Evolutionary conservation across 2,113 vertebrate genomes (phyloP).

Genomic region (Danionella cerebrum): DNA sequence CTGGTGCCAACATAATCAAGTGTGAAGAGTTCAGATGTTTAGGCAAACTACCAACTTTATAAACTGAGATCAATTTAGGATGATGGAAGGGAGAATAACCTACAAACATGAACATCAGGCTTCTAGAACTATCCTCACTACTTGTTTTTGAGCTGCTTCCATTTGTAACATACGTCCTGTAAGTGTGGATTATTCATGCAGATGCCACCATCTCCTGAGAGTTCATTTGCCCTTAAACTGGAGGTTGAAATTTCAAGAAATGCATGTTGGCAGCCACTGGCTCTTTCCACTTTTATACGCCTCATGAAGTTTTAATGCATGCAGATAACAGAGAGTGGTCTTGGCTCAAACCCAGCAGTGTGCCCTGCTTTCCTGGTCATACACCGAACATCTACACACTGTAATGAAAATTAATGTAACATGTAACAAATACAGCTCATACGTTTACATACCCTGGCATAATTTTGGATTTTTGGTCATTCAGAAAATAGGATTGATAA

Average conservation of each 20-base stretch:
- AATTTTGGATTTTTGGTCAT: no score
- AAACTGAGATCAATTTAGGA: no score
- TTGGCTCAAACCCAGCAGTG: slow-evolving; percentile 44
- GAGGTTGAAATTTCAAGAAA: neutral
- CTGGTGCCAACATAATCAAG: no score
- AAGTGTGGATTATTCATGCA: slow-evolving; percentile 4
- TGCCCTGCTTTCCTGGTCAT: neutral
- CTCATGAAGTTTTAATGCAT: slow-evolving; percentile 60
- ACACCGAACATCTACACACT: slow-evolving; percentile 11
- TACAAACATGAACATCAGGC: no score
- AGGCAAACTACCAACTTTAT: no score
- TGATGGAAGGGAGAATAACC: no score
- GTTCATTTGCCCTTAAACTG: neutral
- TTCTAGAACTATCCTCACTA: neutral
- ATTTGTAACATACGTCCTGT: slow-evolving; percentile 2
- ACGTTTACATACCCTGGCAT: no score
- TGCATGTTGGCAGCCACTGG: slow-evolving; percentile 50
- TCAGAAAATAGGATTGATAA: no score
- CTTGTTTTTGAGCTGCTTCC: neutral
- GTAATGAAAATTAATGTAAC: no score
- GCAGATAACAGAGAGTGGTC: slow-evolving; percentile 52
- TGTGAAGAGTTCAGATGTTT: no score
- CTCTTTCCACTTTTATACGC: slow-evolving; percentile 55
- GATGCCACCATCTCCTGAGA: neutral
- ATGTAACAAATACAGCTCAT: no score